Evolutionary conservation across 1,140 invertebrate species (phyloP).

Genomic region (Aporrectodea caliginosa): DNA sequence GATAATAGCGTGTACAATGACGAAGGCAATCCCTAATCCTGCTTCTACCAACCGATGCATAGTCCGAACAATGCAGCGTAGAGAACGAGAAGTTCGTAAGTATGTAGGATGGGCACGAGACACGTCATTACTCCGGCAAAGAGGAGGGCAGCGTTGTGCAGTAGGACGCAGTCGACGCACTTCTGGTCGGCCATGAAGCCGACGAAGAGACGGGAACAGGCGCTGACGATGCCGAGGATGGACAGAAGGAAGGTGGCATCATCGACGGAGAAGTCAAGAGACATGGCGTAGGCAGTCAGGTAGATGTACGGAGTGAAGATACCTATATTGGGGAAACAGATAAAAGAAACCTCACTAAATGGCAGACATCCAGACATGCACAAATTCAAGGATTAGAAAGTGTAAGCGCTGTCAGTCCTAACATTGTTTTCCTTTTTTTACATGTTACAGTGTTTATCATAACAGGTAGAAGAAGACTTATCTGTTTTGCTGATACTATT

Average conservation of each 20-base stretch:
- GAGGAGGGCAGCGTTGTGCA: slow-evolving; percentile 87
- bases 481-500: no score
- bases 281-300: slow-evolving; percentile 58
- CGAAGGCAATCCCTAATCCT: no score
- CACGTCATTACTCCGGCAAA: slow-evolving; percentile 63
- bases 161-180: slow-evolving; percentile 74
- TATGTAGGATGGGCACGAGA: slow-evolving; percentile 73
- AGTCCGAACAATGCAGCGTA: slow-evolving; percentile 87
- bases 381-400: no score
- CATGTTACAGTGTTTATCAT: no score
- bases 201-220: slow-evolving; percentile 58
- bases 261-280: slow-evolving; percentile 42
- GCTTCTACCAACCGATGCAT: slow-evolving; percentile 78
- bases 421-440: no score
- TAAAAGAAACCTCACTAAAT: neutral
- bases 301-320: slow-evolving; percentile 95
- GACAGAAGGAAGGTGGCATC: slow-evolving; percentile 71
- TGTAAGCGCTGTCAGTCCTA: no score
- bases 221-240: slow-evolving; percentile 75
- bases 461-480: no score
- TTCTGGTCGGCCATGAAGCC: slow-evolving; percentile 60
- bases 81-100: slow-evolving; percentile 71
- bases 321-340: slow-evolving; percentile 49
- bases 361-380: no score
- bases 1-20: no score